Conservation (phyloP, 2,797 vertebrate species). For the Neoniphon sammara region DNA sequence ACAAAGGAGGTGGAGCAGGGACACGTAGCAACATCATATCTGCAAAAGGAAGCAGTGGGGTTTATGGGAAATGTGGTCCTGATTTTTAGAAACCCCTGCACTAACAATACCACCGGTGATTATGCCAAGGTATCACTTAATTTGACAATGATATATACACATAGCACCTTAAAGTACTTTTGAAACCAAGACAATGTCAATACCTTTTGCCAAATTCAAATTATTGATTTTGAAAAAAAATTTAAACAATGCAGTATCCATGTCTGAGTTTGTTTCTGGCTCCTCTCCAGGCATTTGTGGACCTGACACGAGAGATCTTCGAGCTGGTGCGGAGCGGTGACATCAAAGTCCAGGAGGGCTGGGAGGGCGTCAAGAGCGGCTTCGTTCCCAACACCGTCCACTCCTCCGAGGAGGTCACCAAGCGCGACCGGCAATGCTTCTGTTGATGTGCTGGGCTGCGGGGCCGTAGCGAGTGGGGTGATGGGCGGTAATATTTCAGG, state of each 20-base stretch:
- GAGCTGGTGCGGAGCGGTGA: conserved; percentile 91
- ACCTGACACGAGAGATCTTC: conserved; percentile 92
- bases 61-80: too few species aligned
- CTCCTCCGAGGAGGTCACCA: conserved; percentile 93
- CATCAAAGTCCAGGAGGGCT: conserved; percentile 92
- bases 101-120: too few species aligned
- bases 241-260: not conserved
- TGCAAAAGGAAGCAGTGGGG: too few species aligned
- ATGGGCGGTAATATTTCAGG: not conserved
- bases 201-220: not conserved
- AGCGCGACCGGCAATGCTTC: conserved; percentile 89
- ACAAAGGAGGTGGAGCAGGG: too few species aligned
- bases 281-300: conserved; percentile 85
- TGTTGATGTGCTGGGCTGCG: conserved; percentile 81
- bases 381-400: conserved; percentile 93
- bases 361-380: conserved; percentile 95
- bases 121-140: too few species aligned
- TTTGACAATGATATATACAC: too few species aligned
- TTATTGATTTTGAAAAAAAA: not conserved
- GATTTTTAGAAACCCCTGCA: too few species aligned
- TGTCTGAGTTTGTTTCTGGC: not conserved
- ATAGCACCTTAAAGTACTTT: too few species aligned
- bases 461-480: not conserved
- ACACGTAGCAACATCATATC: too few species aligned
- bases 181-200: not conserved